These are phyloP conservation scores for Trigoniulus corallinus DNA, from an alignment of 1,140 invertebrate genomes.

Conservation along the genomic window DNA sequence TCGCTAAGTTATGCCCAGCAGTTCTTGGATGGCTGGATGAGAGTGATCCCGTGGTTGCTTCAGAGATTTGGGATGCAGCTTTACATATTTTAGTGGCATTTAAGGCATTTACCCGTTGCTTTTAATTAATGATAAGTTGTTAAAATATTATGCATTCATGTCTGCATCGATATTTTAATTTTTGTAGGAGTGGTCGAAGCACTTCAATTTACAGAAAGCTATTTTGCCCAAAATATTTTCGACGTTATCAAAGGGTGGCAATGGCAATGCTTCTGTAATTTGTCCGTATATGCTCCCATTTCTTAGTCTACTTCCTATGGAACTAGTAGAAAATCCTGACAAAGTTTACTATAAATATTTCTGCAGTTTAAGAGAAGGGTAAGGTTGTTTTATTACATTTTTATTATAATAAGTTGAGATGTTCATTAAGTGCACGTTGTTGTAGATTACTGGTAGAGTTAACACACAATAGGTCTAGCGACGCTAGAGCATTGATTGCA, in stretches of 20 bases:
- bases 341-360: constrained; percentile 49
- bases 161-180: background rate
- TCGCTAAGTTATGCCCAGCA: constrained; percentile 36
- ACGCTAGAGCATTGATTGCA: too few relatives aligned
- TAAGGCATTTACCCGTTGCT: constrained; percentile 29
- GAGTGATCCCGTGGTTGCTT: constrained; percentile 42
- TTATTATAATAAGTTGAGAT: constrained; percentile 33
- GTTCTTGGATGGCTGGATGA: constrained; percentile 52
- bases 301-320: constrained; percentile 44
- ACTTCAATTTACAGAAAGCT: constrained; percentile 47
- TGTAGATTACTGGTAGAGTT: too few relatives aligned
- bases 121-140: background rate
- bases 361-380: constrained; percentile 43
- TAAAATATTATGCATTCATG: background rate
- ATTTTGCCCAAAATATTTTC: constrained; percentile 49
- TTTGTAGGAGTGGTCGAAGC: constrained; percentile 35
- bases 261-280: constrained; percentile 46
- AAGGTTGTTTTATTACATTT: constrained; percentile 20
- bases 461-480: too few relatives aligned
- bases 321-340: constrained; percentile 30
- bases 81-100: constrained; percentile 38
- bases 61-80: constrained; percentile 49
- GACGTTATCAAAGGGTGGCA: constrained; percentile 44
- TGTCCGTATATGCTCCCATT: constrained; percentile 57
- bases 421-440: too few relatives aligned